Evolutionary conservation across 2,888 invertebrate genomes (phyloP).

Genomic region (Drosophila kanekoi): DNA sequence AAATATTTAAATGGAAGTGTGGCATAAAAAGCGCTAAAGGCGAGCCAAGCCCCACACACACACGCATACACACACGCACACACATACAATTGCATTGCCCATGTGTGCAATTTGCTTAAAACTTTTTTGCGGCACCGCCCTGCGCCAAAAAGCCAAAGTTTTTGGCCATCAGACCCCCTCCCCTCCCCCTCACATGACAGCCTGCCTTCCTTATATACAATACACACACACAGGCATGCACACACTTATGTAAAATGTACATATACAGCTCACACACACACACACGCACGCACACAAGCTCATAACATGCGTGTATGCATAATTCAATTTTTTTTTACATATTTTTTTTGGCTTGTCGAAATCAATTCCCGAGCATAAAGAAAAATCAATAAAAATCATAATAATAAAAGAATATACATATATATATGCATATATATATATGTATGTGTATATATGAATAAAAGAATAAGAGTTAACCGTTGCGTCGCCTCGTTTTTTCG

Average conservation of each 20-base stretch:
- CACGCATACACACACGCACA: slow-evolving; percentile 12
- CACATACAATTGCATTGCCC: not conserved
- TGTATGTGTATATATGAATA: no score
- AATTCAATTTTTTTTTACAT: slow-evolving; percentile 40
- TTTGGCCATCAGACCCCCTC: not conserved
- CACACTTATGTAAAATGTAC: slow-evolving; percentile 1
- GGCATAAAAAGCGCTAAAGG: slow-evolving; percentile 45
- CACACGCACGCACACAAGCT: slow-evolving; percentile 6
- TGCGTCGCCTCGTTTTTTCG: slow-evolving; percentile 32
- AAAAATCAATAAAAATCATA: slow-evolving; percentile 40
- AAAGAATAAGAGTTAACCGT: slow-evolving; percentile 30
- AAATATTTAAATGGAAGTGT: slow-evolving; percentile 36
- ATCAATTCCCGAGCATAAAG: slow-evolving; percentile 21
- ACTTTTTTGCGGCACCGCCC: slow-evolving; percentile 48
- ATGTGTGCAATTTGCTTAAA: slow-evolving; percentile 40
- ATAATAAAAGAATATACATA: slow-evolving; percentile 2
- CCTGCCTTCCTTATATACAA: not conserved
- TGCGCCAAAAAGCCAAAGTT: slow-evolving; percentile 24
- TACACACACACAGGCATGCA: not conserved
- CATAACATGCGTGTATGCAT: slow-evolving; percentile 19
- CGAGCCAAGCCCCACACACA: slow-evolving; percentile 36
- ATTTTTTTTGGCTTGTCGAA: slow-evolving; percentile 32
- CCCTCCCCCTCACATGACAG: not conserved
- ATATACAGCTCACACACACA: slow-evolving; percentile 1
- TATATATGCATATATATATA: not conserved